These are phyloP conservation scores for Philaethria dido DNA, from an alignment of 2,888 invertebrate genomes.

Conservation along the genomic window DNA sequence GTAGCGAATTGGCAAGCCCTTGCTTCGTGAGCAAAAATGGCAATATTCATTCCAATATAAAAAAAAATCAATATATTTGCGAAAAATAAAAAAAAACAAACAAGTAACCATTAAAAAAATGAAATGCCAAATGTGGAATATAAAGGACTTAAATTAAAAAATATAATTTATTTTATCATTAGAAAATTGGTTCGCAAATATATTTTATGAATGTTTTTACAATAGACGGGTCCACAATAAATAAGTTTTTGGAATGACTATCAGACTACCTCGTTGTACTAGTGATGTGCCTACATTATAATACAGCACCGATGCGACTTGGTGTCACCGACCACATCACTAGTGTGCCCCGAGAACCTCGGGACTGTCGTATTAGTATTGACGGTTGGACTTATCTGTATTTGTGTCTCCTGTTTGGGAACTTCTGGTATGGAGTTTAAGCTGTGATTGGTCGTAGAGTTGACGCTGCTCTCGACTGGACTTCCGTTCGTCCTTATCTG, in stretches of 20 bases:
- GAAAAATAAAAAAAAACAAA: constrained; percentile 8
- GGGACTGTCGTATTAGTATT: constrained; percentile 76
- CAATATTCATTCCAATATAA: constrained; percentile 55
- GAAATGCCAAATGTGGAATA: not conserved
- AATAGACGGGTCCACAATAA: constrained; percentile 27
- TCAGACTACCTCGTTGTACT: constrained; percentile 59
- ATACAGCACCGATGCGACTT: constrained; percentile 89
- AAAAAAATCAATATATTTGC: constrained; percentile 18
- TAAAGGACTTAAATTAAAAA: not conserved
- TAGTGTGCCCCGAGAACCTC: constrained; percentile 89
- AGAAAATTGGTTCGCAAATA: not conserved
- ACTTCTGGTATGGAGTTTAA: constrained; percentile 74
- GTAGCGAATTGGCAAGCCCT: constrained; percentile 69
- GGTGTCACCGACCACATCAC: constrained; percentile 90
- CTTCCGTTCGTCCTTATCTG: constrained; percentile 89
- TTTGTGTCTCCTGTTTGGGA: constrained; percentile 68
- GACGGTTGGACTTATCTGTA: constrained; percentile 70
- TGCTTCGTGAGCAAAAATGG: constrained; percentile 69
- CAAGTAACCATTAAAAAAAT: not conserved
- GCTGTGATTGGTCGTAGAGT: constrained; percentile 73
- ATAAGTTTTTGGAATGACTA: constrained; percentile 68
- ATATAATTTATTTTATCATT: not conserved
- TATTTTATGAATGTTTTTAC: not conserved
- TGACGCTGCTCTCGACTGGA: constrained; percentile 75
- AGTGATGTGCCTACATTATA: constrained; percentile 82